Percentiles rank a stretch among this genome's conserved stretches.
Conservation (phyloP, 2,888 invertebrate species). For the Conomelus anceps region DNA sequence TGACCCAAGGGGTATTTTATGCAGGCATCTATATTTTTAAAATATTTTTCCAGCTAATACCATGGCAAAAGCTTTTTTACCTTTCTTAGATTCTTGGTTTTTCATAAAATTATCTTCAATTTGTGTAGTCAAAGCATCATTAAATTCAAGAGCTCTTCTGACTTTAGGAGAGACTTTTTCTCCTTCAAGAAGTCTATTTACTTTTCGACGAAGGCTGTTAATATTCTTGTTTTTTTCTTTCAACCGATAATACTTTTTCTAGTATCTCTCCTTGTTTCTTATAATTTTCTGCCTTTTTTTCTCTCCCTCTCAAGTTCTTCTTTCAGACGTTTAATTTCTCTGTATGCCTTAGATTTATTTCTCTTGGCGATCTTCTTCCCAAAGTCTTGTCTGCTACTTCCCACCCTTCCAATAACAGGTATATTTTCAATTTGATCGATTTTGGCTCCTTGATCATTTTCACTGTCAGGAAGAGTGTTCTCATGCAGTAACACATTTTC, state of each 20-base stretch:
- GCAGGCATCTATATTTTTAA: not conserved
- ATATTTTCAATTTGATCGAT: not conserved
- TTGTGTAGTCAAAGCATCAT: not conserved
- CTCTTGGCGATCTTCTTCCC: slow-evolving; percentile 1
- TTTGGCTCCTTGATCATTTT: not conserved
- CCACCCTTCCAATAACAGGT: slow-evolving; percentile 2
- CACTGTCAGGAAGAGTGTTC: slow-evolving; percentile 9
- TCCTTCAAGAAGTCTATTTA: slow-evolving; percentile 1
- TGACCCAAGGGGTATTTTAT: not conserved
- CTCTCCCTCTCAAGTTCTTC: not conserved
- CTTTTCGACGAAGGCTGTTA: slow-evolving; percentile 6
- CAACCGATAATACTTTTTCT: slow-evolving; percentile 4
- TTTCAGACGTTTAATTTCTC: slow-evolving; percentile 8
- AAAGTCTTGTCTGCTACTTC: slow-evolving; percentile 10
- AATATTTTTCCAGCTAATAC: not conserved
- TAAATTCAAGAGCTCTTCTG: not conserved
- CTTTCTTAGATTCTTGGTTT: not conserved
- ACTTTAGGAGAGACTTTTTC: slow-evolving; percentile 11
- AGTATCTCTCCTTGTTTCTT: slow-evolving; percentile 14
- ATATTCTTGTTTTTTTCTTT: slow-evolving; percentile 4
- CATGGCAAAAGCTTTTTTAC: not conserved
- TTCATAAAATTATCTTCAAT: not conserved
- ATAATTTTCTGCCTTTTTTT: not conserved
- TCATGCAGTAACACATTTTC: not conserved
- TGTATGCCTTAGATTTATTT: slow-evolving; percentile 6